These are phyloP conservation scores for Melanotaenia boesemani DNA, from an alignment of 2,797 vertebrate genomes.

Conservation along the genomic window DNA sequence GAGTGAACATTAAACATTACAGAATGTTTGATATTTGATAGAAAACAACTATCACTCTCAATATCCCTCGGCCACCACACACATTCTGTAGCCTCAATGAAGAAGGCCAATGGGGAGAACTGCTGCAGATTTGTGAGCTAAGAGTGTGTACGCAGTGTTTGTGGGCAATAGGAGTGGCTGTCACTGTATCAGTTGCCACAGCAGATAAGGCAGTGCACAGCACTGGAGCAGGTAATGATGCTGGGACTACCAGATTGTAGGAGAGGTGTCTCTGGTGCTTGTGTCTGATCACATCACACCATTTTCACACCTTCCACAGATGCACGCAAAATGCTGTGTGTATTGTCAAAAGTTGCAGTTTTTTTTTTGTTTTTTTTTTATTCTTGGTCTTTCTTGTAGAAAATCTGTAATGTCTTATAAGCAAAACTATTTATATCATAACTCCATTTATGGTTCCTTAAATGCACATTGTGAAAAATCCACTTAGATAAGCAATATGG, in stretches of 20 bases:
- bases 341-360: background rate
- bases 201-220: slow-evolving; percentile 70
- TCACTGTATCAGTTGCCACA: slow-evolving; percentile 73
- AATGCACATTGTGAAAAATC: no score
- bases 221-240: slow-evolving; percentile 75
- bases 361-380: slow-evolving; percentile 18
- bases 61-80: slow-evolving; percentile 45
- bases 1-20: slow-evolving; percentile 58
- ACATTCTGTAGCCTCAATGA: slow-evolving; percentile 16
- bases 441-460: no score
- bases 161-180: slow-evolving; percentile 66
- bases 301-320: slow-evolving; percentile 42
- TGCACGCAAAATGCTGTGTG: slow-evolving; percentile 1
- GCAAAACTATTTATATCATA: no score
- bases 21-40: slow-evolving; percentile 41
- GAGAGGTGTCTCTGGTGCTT: slow-evolving; percentile 60
- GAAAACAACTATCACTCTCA: slow-evolving; percentile 43
- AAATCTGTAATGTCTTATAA: background rate
- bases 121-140: slow-evolving; percentile 44
- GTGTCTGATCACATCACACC: slow-evolving; percentile 71
- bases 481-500: background rate
- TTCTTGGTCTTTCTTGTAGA: background rate
- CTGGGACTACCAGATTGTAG: slow-evolving; percentile 69
- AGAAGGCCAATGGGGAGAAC: slow-evolving; percentile 29
- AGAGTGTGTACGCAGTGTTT: slow-evolving; percentile 30